A percentile compares a stretch with the other conserved stretches of the same genome.
phyloP scores from a whole-genome alignment of 1,140 invertebrate genomes.

The Venturia canescens region DNA sequence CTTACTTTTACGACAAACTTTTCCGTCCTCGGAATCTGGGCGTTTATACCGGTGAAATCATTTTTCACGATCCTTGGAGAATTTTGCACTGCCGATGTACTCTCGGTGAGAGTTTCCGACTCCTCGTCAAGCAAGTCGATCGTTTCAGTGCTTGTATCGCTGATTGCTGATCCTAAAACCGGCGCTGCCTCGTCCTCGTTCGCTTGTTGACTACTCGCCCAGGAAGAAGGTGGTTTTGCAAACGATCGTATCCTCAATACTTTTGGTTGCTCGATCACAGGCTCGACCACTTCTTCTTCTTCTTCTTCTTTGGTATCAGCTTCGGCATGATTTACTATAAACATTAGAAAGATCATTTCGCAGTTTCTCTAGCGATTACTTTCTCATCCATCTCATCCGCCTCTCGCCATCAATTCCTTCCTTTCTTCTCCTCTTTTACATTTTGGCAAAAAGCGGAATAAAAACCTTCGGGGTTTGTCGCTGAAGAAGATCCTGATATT shows the following conservation, averaged over 20 bases:
- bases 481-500: not conserved
- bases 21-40: not conserved
- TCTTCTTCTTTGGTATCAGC: not conserved
- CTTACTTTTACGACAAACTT: not conserved
- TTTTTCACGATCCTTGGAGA: not conserved
- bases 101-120: not conserved
- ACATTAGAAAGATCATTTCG: not conserved
- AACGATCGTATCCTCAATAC: slow-evolving; percentile 65
- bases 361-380: not conserved
- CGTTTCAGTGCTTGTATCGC: slow-evolving; percentile 33
- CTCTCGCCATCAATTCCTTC: not conserved
- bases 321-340: slow-evolving; percentile 13
- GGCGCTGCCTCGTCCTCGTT: not conserved
- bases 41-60: not conserved
- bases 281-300: not conserved
- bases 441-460: not conserved
- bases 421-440: not conserved
- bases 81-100: not conserved
- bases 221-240: slow-evolving; percentile 67
- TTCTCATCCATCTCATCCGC: not conserved
- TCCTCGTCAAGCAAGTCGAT: slow-evolving; percentile 26
- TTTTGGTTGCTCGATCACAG: not conserved
- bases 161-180: not conserved
- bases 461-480: not conserved
- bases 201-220: slow-evolving; percentile 58